Conservation (phyloP, 2,113 vertebrate species). For the Sinocyclocheilus rhinocerous region DNA sequence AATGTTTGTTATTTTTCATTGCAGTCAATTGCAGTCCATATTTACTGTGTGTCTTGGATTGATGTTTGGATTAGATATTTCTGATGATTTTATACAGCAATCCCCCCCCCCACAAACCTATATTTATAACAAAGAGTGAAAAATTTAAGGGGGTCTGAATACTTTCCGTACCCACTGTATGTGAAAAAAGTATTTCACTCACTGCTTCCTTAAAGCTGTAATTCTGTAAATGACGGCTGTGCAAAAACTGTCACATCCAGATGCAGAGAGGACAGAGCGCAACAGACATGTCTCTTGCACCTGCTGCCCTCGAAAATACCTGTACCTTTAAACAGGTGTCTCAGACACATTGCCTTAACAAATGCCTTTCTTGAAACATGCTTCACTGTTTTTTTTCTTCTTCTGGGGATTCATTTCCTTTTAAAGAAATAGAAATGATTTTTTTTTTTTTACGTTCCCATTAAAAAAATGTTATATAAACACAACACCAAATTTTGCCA, state of each 20-base stretch:
- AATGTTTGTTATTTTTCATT: not conserved
- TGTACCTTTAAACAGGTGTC: slow-evolving; percentile 24
- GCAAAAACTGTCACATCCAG: slow-evolving; percentile 27
- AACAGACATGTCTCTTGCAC: not conserved
- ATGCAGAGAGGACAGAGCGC: not conserved
- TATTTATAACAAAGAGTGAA: too few species aligned
- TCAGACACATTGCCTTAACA: not conserved
- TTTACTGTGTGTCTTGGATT: not conserved
- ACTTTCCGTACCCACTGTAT: too few species aligned
- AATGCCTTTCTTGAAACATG: slow-evolving; percentile 25
- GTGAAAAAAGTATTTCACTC: not conserved
- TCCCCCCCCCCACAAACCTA: too few species aligned
- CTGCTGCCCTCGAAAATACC: slow-evolving; percentile 2
- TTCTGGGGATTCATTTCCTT: not conserved
- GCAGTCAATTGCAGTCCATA: not conserved
- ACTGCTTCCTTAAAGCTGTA: not conserved
- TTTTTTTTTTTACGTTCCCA: not conserved
- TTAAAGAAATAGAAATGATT: not conserved
- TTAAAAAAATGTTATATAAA: not conserved
- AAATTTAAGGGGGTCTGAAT: too few species aligned
- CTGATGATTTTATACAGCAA: not conserved
- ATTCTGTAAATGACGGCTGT: not conserved
- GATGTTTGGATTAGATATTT: not conserved
- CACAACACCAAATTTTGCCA: not conserved
- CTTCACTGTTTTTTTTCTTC: not conserved